These are phyloP conservation scores for Isurus oxyrinchus DNA, from an alignment of 2,113 vertebrate species.

Conservation along the genomic window DNA sequence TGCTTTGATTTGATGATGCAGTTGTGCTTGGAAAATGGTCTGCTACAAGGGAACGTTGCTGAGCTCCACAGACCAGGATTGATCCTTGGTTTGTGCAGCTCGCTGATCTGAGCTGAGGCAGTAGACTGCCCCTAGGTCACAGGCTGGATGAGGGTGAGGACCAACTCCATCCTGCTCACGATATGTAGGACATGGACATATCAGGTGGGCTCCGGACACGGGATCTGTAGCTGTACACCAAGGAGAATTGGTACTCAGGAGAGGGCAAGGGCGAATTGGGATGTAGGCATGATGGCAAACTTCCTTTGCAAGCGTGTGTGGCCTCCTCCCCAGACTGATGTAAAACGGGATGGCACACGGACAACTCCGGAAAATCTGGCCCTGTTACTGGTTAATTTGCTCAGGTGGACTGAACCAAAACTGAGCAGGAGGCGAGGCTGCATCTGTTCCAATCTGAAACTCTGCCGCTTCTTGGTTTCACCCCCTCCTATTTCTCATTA, in stretches of 20 bases:
- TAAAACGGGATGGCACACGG: neutral
- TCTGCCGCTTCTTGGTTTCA: neutral
- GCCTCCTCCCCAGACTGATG: neutral
- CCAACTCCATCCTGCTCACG: too few relatives aligned
- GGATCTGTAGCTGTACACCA: neutral
- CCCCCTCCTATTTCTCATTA: neutral
- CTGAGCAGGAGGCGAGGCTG: neutral
- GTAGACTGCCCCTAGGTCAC: too few relatives aligned
- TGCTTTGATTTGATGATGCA: too few relatives aligned
- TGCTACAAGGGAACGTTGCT: too few relatives aligned
- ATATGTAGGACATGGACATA: too few relatives aligned
- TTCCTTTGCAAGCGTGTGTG: neutral
- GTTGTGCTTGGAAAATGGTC: too few relatives aligned
- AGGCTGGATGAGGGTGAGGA: too few relatives aligned
- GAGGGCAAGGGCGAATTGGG: neutral
- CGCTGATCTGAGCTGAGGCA: too few relatives aligned
- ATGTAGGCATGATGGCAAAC: neutral
- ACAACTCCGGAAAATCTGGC: neutral
- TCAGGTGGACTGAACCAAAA: neutral
- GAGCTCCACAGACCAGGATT: too few relatives aligned
- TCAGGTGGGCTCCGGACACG: too few relatives aligned
- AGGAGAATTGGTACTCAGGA: neutral
- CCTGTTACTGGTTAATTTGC: neutral
- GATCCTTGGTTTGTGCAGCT: too few relatives aligned
- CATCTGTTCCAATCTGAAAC: neutral